phyloP scores from a whole-genome alignment of 1,140 invertebrate species.

The Oppia nitens region DNA sequence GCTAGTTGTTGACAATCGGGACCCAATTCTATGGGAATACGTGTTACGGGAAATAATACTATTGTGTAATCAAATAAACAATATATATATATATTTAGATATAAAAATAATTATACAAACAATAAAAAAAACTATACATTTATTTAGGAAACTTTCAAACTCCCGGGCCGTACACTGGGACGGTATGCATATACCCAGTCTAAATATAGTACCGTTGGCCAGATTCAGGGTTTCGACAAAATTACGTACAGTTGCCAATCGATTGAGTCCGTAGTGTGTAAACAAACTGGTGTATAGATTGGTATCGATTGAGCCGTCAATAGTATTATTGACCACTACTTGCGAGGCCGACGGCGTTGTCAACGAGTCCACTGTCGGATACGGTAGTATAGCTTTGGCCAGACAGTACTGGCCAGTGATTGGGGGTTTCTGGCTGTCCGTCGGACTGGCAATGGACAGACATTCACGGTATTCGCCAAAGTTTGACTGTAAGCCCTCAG shows the following conservation, averaged over 20 bases:
- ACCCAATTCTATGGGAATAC: slow-evolving; percentile 2
- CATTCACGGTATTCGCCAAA: not conserved
- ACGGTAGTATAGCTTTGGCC: not conserved
- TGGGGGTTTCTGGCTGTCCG: not conserved
- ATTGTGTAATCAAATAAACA: not conserved
- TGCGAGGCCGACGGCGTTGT: not conserved
- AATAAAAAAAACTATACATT: not conserved
- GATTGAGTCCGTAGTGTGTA: too few species aligned
- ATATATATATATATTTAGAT: not conserved
- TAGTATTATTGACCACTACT: not conserved
- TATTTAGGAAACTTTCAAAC: slow-evolving; percentile 2
- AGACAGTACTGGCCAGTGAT: not conserved
- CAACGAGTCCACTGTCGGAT: not conserved
- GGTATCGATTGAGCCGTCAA: too few species aligned
- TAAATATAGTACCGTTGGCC: slow-evolving; percentile 7
- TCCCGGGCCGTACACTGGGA: slow-evolving; percentile 5
- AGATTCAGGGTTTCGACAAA: slow-evolving; percentile 1
- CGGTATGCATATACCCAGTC: slow-evolving; percentile 7
- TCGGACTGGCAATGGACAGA: not conserved
- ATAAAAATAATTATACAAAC: not conserved
- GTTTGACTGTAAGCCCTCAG: not conserved
- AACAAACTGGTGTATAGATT: too few species aligned
- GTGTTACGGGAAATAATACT: slow-evolving; percentile 8
- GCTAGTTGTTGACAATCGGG: slow-evolving; percentile 3
- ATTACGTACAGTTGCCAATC: not conserved